Conservation (phyloP, 2,797 vertebrate genomes). For the Tinamus major region DNA sequence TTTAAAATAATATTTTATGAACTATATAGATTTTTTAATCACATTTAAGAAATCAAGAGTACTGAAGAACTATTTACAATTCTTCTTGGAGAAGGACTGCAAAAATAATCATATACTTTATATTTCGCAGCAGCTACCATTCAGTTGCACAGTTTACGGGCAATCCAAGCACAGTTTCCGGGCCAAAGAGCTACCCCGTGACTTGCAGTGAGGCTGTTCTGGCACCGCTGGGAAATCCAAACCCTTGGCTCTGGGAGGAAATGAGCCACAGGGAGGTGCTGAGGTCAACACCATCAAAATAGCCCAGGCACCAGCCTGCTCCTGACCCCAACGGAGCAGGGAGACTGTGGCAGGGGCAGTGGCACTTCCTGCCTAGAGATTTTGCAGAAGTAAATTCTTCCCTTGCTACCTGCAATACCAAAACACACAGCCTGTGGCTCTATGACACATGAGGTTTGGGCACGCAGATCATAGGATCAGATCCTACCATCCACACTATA, state of each 20-base stretch:
- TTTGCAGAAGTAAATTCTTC: neutral
- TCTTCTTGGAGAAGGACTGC: neutral
- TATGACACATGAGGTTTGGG: neutral
- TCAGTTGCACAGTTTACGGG: neutral
- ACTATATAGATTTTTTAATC: neutral
- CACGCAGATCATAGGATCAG: neutral
- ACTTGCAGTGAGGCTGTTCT: neutral
- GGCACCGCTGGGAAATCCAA: constrained; percentile 42
- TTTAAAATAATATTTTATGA: neutral
- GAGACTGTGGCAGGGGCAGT: neutral
- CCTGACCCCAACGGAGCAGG: neutral
- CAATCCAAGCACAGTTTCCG: neutral
- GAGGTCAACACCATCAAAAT: constrained; percentile 26
- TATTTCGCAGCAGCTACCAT: neutral
- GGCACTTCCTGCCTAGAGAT: neutral
- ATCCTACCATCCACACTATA: neutral
- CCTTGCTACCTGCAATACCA: neutral
- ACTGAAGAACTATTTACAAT: neutral
- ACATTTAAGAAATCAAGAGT: neutral
- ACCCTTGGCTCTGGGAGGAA: constrained; percentile 17
- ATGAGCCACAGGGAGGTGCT: constrained; percentile 29
- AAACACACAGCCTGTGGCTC: neutral
- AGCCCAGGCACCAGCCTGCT: neutral
- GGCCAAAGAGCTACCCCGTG: neutral
- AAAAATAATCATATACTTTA: neutral